Evolutionary conservation across 2,797 vertebrate genomes (phyloP).

Genomic region (Microcaecilia unicolor): DNA sequence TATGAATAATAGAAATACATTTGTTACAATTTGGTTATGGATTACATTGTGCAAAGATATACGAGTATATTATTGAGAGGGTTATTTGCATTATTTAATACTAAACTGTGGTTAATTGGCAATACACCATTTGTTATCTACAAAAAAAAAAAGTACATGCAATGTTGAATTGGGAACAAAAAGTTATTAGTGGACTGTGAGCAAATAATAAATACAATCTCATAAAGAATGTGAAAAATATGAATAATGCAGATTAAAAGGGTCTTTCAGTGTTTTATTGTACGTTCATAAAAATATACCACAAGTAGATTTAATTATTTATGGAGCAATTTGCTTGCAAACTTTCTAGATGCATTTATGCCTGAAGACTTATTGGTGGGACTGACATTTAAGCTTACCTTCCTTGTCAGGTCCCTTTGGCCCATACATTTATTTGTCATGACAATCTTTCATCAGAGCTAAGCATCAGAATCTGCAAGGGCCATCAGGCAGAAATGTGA

Average conservation of each 20-base stretch:
- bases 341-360: background rate
- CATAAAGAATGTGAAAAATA: background rate
- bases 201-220: background rate
- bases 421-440: background rate
- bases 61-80: too few species aligned
- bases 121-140: too few species aligned
- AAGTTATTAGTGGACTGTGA: background rate
- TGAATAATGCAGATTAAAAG: constrained; percentile 1
- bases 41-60: too few species aligned
- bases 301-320: background rate
- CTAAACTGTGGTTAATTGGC: too few species aligned
- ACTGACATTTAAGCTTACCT: background rate
- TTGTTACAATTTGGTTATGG: too few species aligned
- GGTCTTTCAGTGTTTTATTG: background rate
- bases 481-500: background rate
- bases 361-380: background rate
- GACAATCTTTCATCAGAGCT: background rate
- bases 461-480: background rate
- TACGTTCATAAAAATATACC: background rate
- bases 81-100: too few species aligned
- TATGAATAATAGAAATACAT: too few species aligned
- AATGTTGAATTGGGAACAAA: background rate
- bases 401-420: background rate
- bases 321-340: background rate
- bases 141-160: background rate